Base-by-base conservation (phyloP, 2,797 vertebrate species). In the Sebastes iracundus region DNA sequence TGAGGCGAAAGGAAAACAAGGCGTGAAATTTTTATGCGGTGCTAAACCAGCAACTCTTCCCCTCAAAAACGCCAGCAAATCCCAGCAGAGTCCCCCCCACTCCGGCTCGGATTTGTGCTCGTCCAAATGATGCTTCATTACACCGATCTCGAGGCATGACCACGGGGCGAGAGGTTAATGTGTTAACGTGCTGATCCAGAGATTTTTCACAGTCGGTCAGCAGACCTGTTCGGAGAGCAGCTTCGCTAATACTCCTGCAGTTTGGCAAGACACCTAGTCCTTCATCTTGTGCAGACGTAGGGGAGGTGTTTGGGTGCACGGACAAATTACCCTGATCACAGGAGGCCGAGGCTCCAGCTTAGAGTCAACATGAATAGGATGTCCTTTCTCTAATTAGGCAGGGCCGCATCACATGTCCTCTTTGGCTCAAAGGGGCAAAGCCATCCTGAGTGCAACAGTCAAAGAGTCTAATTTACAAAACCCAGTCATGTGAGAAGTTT, bases 281-380 rank as follows among this genome's bases (percentile, higher is more conserved):
- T 87, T 87, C 72, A 77, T 83, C 79, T 82, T 35, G 25, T 32
- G 52, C 68, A 58, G 81, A 70, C 80, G 72, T 18, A 64, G 74
- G 58, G 70, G 69, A 52, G 28, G 68, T 72, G 82, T 78, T 82
- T 65, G 76, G 79, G 62, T 62, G 66, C 80, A 46, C 42, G 74
- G 85, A 86, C 76, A 85, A 84, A 90, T 92, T 68, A 80, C 67
- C 72, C 82, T 77, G 91, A 93, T 92, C 82, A 89, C 84, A 88
- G 59, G 73, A 81, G 84, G 67, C 86, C 23, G 58, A 66, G 71
- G 71, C 74, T 75, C 38, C 53, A 66, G 86, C 89, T 86, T 46
- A 56, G 77, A 66, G 83, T 90, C 84, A 67, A 75, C 70, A 72
- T 70, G 83, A 85, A 87, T 74, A 72, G 62, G 81, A 85, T 84